phyloP scores from a whole-genome alignment of 1,140 invertebrate species.

The Geopemphigus sp. region DNA sequence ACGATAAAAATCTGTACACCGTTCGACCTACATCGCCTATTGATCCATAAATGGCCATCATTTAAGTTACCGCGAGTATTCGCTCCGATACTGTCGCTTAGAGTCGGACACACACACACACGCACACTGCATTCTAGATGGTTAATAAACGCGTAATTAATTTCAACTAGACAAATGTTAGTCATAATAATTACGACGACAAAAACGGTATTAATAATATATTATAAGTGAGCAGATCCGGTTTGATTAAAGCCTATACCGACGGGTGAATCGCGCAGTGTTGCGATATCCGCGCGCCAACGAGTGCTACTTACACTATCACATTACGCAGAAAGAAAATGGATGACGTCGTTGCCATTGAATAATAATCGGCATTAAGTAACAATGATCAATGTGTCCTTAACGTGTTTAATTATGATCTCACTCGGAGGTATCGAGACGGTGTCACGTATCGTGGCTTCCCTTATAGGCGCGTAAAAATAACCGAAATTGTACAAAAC shows the following conservation, averaged over 20 bases:
- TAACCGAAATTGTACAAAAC: too few relatives aligned
- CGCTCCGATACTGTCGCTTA: too few relatives aligned
- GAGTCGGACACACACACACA: neutral
- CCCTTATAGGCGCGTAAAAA: too few relatives aligned
- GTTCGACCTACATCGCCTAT: too few relatives aligned
- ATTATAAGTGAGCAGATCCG: constrained; percentile 20
- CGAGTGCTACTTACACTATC: neutral
- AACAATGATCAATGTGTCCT: too few relatives aligned
- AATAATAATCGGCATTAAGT: neutral
- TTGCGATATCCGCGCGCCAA: neutral
- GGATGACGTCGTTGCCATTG: neutral
- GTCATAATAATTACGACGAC: constrained; percentile 1
- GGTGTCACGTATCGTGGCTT: too few relatives aligned
- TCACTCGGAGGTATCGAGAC: too few relatives aligned
- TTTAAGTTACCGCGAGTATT: too few relatives aligned
- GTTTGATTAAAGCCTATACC: constrained; percentile 18
- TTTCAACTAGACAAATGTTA: neutral
- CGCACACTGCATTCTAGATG: too few relatives aligned
- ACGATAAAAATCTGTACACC: too few relatives aligned
- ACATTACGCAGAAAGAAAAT: neutral
- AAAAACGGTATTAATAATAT: constrained; percentile 12
- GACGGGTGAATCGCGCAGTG: neutral
- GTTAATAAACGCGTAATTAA: constrained; percentile 3
- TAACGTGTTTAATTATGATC: neutral
- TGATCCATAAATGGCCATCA: too few relatives aligned